Evolutionary conservation across 2,888 invertebrate species (phyloP).

Genomic region (Tipula vernalis): DNA sequence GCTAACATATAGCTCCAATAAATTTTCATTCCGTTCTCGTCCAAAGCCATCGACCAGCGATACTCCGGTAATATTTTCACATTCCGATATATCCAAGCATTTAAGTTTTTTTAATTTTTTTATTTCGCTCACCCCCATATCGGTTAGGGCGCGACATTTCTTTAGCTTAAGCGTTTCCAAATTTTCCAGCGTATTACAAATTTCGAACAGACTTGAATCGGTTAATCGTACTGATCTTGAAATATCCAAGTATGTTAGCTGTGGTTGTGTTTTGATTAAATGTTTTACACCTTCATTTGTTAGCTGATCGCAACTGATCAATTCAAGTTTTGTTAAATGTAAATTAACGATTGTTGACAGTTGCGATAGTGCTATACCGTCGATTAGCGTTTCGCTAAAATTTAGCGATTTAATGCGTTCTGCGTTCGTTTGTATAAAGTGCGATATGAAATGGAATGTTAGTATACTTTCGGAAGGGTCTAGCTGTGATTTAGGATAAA

Average conservation of each 20-base stretch:
- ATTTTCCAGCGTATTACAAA: slow-evolving; percentile 44
- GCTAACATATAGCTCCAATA: slow-evolving; percentile 44
- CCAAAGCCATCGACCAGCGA: slow-evolving; percentile 50
- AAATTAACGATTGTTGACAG: slow-evolving; percentile 42
- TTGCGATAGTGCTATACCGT: slow-evolving; percentile 44
- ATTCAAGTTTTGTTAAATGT: slow-evolving; percentile 39
- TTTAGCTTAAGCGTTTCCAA: slow-evolving; percentile 48
- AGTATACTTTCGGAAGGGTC: slow-evolving; percentile 54
- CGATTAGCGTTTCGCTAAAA: slow-evolving; percentile 55
- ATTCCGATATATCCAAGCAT: slow-evolving; percentile 50
- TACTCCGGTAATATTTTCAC: slow-evolving; percentile 47
- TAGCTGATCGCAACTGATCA: slow-evolving; percentile 49
- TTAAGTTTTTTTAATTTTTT: slow-evolving; percentile 42
- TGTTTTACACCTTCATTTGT: slow-evolving; percentile 44
- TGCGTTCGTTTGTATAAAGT: slow-evolving; percentile 42
- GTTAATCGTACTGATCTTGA: slow-evolving; percentile 51
- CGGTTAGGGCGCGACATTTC: slow-evolving; percentile 51
- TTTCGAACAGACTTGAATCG: slow-evolving; percentile 46
- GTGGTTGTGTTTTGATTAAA: slow-evolving; percentile 43
- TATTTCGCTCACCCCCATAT: slow-evolving; percentile 44
- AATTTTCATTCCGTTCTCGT: slow-evolving; percentile 34
- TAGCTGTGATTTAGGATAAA: slow-evolving; percentile 43
- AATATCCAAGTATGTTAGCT: slow-evolving; percentile 46
- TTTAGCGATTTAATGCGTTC: slow-evolving; percentile 44
- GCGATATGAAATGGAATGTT: slow-evolving; percentile 53